Base-by-base conservation (phyloP, 2,113 vertebrate species). In the Cavia porcellus region DNA sequence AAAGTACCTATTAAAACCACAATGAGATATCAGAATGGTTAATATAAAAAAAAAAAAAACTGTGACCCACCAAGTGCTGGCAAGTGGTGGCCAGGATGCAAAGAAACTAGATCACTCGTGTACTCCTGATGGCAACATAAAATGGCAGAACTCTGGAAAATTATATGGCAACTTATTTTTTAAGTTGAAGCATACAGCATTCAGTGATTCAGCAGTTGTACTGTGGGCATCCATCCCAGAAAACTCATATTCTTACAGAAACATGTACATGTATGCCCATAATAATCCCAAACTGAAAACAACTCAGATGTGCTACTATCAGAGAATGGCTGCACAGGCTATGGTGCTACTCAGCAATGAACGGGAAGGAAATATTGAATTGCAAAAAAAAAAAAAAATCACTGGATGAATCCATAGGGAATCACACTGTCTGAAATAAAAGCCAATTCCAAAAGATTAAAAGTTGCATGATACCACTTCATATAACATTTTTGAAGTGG, bases 401-500 rank as follows among this genome's bases (percentile, higher is more conserved):
- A 24, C 20, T 35, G 6, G 12, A 50, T 64, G 68, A 93, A 52
- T 89, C 86, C 88, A 74, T 35, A 92, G 42, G 61, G 75, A 97
- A 96, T 57, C 75, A 80, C 15, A n/a, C 35, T 91, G 47, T 89
- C 24, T 89, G 38, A n/a, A 59, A 82, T 47, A 38, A 81, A 86
- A 86, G 38, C 11, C 30, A 83, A 75, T 70, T 6, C 13, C 22
- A 11, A 42, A 79, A 62, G n/a, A 68, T 75, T 50, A 90, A 22
- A 96, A 88, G 42, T 30, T 96, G 42, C 22, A 86, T 90, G 75
- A 85, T 81, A 50, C 50, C 57, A 93, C 81, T 82, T 90, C n/a
- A 72, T 19, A 35, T 74, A 55, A 90, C 38, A 92, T 81, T 96
- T 94, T 84, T 96, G 77, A 97, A 94, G 79, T 84, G 62, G 88